phyloP scores from a whole-genome alignment of 1,140 invertebrate species.

The Apolygus lucorum region DNA sequence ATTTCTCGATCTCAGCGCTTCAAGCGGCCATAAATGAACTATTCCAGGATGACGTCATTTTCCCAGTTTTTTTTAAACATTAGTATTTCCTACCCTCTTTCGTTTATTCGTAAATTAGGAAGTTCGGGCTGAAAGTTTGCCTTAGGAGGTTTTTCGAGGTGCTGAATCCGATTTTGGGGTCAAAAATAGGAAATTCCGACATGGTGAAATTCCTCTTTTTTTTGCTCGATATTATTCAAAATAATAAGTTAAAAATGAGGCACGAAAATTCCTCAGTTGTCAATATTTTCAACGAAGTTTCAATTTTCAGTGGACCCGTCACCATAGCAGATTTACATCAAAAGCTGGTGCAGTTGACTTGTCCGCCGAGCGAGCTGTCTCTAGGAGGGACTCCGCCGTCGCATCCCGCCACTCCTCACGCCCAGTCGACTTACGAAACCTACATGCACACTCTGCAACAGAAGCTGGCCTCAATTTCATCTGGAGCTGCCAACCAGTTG shows the following conservation, averaged over 20 bases:
- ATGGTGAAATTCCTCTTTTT: no score
- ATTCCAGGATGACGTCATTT: no score
- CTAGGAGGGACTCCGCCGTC: slow-evolving; percentile 44
- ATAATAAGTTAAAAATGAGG: background rate
- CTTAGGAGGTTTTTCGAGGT: no score
- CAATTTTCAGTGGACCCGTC: slow-evolving; percentile 39
- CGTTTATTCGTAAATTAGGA: no score
- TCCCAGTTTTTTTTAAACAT: no score
- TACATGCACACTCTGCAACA: slow-evolving; percentile 52
- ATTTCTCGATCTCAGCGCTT: no score
- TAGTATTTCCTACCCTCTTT: no score
- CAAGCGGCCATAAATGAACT: no score
- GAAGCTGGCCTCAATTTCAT: slow-evolving; percentile 46
- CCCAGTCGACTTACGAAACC: slow-evolving; percentile 44
- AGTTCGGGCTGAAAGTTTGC: no score
- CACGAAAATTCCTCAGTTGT: background rate
- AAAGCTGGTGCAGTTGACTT: slow-evolving; percentile 46
- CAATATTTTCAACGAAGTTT: background rate
- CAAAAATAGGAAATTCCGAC: no score
- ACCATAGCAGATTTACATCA: slow-evolving; percentile 49
- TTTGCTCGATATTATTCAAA: no score
- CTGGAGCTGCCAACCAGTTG: slow-evolving; percentile 5
- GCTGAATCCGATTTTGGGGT: no score
- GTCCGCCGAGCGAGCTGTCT: slow-evolving; percentile 45
- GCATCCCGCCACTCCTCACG: slow-evolving; percentile 50